A percentile compares a stretch with the other conserved stretches of the same genome.
phyloP scores from a whole-genome alignment of 1,140 invertebrate genomes.

The Brachionus calyciflorus region DNA sequence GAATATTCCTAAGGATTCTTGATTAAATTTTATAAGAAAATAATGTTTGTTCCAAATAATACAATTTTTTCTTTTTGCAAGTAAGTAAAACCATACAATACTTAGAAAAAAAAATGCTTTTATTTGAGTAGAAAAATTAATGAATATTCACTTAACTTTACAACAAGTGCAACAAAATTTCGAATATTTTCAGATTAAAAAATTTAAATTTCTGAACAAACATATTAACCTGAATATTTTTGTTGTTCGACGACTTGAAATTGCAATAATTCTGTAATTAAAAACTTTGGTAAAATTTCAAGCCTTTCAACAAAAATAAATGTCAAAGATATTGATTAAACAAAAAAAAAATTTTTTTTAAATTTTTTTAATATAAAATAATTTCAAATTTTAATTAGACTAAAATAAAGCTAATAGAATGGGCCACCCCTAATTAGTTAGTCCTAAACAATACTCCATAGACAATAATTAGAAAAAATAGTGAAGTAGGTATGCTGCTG shows the following conservation, averaged over 20 bases:
- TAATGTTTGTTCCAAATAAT: too few species aligned
- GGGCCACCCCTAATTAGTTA: constrained; percentile 24
- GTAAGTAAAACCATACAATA: background rate
- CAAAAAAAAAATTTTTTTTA: background rate
- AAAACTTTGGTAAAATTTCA: background rate
- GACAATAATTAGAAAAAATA: constrained; percentile 38
- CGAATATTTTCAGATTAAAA: constrained; percentile 15
- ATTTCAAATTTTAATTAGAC: constrained; percentile 17
- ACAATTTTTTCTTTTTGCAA: too few species aligned
- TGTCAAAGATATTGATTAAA: constrained; percentile 32
- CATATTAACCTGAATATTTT: constrained; percentile 41
- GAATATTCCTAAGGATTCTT: constrained; percentile 23
- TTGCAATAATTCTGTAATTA: constrained; percentile 38
- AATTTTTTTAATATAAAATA: too few species aligned
- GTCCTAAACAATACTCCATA: constrained; percentile 9
- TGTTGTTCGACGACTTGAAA: constrained; percentile 4
- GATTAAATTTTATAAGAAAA: background rate
- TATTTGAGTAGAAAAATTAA: constrained; percentile 24
- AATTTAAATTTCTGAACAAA: constrained; percentile 4
- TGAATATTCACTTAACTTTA: constrained; percentile 25
- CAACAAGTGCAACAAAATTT: background rate
- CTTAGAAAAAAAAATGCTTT: background rate
- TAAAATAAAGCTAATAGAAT: background rate
- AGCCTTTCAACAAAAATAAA: background rate
- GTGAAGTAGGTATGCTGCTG: constrained; percentile 39